Evolutionary conservation across 2,113 vertebrate genomes (phyloP), one percentile per base, ranked within the genome.

Genomic region (Cyprinus carpio): DNA sequence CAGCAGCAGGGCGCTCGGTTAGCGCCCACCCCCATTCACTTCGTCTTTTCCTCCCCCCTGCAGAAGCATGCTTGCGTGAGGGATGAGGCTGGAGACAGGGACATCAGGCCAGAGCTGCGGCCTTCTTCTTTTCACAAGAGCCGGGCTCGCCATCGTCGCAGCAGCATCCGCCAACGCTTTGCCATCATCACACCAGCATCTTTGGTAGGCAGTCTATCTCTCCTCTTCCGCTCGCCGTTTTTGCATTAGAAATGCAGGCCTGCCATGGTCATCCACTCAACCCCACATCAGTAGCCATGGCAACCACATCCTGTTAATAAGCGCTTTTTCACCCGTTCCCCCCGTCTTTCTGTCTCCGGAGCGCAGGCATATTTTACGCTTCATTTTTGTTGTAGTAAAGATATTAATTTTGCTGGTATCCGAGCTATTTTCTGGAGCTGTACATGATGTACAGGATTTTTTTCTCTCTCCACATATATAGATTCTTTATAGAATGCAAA

Each of bases 31-130:
- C 91, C 92, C 92, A 89, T 91, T 90, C 91, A 34, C 96, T 96
- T 95, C 96, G 95, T 95, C 94, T 96, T 97, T 97, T 96, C 96
- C 97, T 94, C 95, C 80, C 91, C 92, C 92, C 91, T 93, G 92
- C 92, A 99, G 97, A 97, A 98, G 95, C 97, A 98, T 98, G 97
- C 96, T 96, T 97, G 98, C 96, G 97, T 99, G 97, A 98, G 97
- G 97, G 97, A 99, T 99, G 98, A 99, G 96, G 96, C 96, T 95
- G 96, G 87, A 87, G 83, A 85, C 78, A 84, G 96, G 93, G 97
- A 98, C 93, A 95, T 94, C 94, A 95, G 96, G 93, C 95, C 96
- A 90, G 97, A 98, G 93, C 96, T 95, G 94, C 96, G 95, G 93
- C 96, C 96, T 92, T 94, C 96, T 91, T 96, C 96, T 92, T 97